These are phyloP conservation scores for Amphipoea oculea DNA, from an alignment of 2,888 invertebrate genomes.

Conservation along the genomic window DNA sequence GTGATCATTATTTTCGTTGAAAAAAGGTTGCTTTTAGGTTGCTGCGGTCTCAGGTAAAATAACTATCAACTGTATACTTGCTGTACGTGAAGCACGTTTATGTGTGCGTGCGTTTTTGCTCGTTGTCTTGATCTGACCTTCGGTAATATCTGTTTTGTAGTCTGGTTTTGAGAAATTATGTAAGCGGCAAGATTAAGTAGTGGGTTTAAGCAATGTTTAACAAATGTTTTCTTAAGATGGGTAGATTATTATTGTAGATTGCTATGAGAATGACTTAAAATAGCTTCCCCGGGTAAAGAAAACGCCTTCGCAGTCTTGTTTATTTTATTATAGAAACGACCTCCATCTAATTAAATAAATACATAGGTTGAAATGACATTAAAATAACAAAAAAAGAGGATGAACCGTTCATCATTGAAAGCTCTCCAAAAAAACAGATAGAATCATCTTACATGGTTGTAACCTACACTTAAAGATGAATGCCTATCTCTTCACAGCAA, in stretches of 20 bases:
- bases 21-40: not conserved
- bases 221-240: not conserved
- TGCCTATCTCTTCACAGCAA: not conserved
- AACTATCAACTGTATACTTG: not conserved
- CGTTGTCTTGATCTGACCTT: not conserved
- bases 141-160: not conserved
- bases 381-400: not conserved
- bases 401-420: not conserved
- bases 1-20: not conserved
- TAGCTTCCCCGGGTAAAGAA: not conserved
- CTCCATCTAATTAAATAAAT: not conserved
- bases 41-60: not conserved
- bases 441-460: not conserved
- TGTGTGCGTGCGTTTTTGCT: not conserved
- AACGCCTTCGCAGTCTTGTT: not conserved
- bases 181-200: conserved; percentile 14
- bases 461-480: not conserved
- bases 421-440: not conserved
- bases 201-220: conserved; percentile 10
- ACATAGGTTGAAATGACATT: not conserved
- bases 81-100: not conserved
- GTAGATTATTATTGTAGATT: not conserved
- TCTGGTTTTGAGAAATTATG: conserved; percentile 24
- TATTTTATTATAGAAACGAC: not conserved
- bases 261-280: conserved; percentile 1